Evolutionary conservation across 2,113 vertebrate species (phyloP).

Genomic region (Plecturocebus donacophilus): DNA sequence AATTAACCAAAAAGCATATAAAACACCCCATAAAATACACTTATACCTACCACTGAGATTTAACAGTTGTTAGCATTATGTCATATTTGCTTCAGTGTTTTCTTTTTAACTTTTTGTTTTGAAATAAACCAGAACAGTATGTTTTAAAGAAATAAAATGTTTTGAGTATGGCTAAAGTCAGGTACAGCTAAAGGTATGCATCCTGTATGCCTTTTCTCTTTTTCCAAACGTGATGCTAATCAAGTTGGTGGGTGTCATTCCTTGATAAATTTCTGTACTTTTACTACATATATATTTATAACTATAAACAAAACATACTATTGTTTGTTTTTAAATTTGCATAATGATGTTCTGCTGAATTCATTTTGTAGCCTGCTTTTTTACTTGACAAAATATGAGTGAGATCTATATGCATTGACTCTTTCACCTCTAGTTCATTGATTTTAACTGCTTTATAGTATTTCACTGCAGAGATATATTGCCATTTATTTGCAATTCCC

Average conservation of each 20-base stretch:
- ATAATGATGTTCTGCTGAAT: neutral
- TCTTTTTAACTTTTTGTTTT: neutral
- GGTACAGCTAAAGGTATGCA: neutral
- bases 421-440: neutral
- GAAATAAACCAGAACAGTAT: neutral
- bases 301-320: neutral
- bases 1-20: slow-evolving; percentile 12
- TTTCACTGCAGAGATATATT: neutral
- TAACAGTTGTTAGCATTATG: neutral
- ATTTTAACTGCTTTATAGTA: neutral
- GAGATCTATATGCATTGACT: neutral
- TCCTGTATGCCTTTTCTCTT: neutral
- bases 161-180: neutral
- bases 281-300: neutral
- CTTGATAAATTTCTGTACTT: neutral
- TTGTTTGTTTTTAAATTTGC: neutral
- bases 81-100: slow-evolving; percentile 5
- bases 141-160: slow-evolving; percentile 32
- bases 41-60: neutral
- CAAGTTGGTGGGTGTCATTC: neutral
- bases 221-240: neutral
- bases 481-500: neutral
- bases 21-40: slow-evolving; percentile 37
- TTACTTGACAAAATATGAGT: neutral
- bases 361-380: neutral